phyloP scores from a whole-genome alignment of 2,113 vertebrate genomes.

The Apteryx owenii region DNA sequence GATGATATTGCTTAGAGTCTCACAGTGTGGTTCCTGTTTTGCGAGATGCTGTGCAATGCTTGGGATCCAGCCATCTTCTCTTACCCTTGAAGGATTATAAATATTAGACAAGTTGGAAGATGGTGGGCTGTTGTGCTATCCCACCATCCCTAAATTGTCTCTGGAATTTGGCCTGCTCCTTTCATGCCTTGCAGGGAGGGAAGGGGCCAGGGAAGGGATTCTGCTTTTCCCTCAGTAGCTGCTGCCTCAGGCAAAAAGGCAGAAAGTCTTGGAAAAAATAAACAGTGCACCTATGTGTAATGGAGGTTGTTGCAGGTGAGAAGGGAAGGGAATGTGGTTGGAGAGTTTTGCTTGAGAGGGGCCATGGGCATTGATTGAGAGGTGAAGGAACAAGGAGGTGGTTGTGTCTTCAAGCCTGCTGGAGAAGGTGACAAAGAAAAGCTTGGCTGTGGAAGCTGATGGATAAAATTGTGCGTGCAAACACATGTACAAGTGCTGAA shows the following conservation, averaged over 20 bases:
- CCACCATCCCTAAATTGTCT: not conserved
- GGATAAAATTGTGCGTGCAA: not conserved
- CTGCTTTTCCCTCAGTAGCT: not conserved
- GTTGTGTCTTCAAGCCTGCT: not conserved
- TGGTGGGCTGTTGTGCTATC: not conserved
- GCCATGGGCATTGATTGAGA: not conserved
- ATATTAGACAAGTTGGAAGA: not conserved
- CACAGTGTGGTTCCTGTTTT: not conserved
- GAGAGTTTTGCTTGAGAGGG: not conserved
- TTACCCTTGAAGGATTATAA: not conserved
- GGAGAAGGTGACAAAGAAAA: not conserved
- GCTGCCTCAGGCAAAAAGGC: not conserved
- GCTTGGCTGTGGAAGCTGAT: not conserved
- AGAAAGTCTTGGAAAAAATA: not conserved
- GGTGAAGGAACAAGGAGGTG: not conserved
- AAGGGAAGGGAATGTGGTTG: not conserved
- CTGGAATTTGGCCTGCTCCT: not conserved
- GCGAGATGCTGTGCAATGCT: not conserved
- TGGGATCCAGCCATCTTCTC: not conserved
- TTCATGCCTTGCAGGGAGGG: not conserved
- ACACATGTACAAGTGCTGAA: not conserved
- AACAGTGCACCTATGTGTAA: not conserved
- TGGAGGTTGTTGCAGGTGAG: not conserved
- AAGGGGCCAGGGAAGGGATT: not conserved
- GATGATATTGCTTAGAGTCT: not conserved